phyloP scores from a whole-genome alignment of 1,140 invertebrate genomes.

The Lepidurus arcticus region DNA sequence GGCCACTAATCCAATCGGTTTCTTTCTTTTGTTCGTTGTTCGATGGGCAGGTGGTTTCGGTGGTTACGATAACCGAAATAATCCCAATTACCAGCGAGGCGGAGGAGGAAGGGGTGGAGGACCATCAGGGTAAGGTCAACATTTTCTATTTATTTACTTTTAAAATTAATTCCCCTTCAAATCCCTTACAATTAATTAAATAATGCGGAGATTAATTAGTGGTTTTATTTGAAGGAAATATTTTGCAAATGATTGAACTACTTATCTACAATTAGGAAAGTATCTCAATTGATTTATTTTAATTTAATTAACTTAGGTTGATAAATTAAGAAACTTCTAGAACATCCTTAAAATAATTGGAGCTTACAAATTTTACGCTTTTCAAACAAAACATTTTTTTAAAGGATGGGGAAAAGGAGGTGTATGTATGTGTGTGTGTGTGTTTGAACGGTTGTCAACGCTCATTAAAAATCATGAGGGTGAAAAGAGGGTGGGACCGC shows the following conservation, averaged over 20 bases:
- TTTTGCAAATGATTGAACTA: no score
- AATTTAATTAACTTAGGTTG: no score
- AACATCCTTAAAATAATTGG: no score
- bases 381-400: neutral
- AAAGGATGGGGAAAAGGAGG: neutral
- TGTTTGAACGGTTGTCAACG: constrained; percentile 18
- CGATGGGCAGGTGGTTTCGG: neutral
- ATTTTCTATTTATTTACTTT: neutral
- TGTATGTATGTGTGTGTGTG: neutral
- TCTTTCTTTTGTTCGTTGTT: neutral
- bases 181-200: no score
- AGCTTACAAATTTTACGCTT: no score
- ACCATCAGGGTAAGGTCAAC: neutral
- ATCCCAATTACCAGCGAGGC: constrained; percentile 11
- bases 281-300: no score
- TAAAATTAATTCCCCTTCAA: neutral
- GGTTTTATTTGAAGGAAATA: no score
- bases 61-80: neutral
- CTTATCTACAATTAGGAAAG: no score
- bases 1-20: neutral
- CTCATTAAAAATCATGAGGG: neutral
- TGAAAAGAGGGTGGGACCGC: neutral
- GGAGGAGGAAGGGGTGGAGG: neutral
- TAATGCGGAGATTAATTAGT: no score
- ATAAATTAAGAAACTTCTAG: no score